Percentiles rank a stretch among this genome's conserved stretches.
phyloP scores from a whole-genome alignment of 2,113 vertebrate species.

The Cinclus cinclus region DNA sequence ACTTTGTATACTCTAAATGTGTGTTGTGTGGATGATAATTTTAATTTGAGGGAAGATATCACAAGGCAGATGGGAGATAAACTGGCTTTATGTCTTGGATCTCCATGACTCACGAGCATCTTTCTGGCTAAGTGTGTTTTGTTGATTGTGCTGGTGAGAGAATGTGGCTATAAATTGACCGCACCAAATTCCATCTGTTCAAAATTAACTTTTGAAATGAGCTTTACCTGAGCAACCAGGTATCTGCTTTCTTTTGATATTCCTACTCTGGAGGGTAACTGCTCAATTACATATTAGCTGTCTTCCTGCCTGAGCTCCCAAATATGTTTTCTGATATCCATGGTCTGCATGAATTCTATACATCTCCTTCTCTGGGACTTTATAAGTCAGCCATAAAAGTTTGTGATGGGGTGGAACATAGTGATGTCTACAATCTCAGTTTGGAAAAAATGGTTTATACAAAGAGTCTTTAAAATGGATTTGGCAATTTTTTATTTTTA shows the following conservation, averaged over 20 bases:
- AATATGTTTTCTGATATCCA: conserved; percentile 4
- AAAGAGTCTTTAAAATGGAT: conserved; percentile 47
- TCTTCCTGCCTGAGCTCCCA: background rate
- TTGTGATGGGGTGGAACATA: conserved; percentile 45
- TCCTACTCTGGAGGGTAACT: background rate
- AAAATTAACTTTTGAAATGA: background rate
- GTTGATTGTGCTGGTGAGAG: background rate
- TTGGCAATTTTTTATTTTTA: conserved; percentile 51
- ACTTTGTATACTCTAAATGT: background rate
- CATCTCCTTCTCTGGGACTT: conserved; percentile 43
- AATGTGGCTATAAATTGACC: background rate
- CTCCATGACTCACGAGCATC: background rate
- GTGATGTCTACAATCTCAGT: conserved; percentile 31
- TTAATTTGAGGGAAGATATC: background rate
- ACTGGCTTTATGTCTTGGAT: background rate
- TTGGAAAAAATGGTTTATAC: conserved; percentile 61
- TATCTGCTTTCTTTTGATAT: background rate
- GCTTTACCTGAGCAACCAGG: conserved; percentile 1
- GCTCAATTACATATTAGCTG: background rate
- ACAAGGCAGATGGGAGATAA: background rate
- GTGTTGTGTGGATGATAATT: background rate
- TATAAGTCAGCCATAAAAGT: conserved; percentile 52
- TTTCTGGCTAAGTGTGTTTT: background rate
- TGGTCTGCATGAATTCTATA: conserved; percentile 35
- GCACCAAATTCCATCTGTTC: background rate